These are phyloP conservation scores for Drosophila auraria DNA, from an alignment of 1,140 invertebrate species.

Conservation along the genomic window DNA sequence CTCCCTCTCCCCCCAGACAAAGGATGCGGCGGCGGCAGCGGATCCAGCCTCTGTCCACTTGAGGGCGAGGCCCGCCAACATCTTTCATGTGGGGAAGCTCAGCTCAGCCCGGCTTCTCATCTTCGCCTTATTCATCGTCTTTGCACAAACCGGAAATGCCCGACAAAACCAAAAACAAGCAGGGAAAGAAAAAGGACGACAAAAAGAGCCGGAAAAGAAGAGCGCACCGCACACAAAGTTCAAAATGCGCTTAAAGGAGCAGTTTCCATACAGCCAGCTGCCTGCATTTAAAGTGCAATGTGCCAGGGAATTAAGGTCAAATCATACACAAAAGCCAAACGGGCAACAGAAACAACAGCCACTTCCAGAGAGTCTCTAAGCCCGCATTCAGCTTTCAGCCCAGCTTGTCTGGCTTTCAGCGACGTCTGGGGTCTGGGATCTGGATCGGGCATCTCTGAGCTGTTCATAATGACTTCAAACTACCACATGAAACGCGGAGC, in stretches of 20 bases:
- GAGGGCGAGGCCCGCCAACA: slow-evolving; percentile 35
- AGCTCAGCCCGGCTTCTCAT: slow-evolving; percentile 33
- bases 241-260: slow-evolving; percentile 68
- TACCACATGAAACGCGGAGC: too few species aligned
- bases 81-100: slow-evolving; percentile 32
- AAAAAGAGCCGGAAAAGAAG: slow-evolving; percentile 6
- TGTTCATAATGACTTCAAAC: slow-evolving; percentile 41
- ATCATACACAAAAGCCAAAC: slow-evolving; percentile 57
- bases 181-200: neutral
- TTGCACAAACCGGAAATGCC: slow-evolving; percentile 71
- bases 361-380: slow-evolving; percentile 17
- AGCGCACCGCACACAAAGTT: slow-evolving; percentile 53
- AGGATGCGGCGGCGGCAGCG: slow-evolving; percentile 36
- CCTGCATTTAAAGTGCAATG: slow-evolving; percentile 73
- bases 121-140: slow-evolving; percentile 43
- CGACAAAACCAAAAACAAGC: slow-evolving; percentile 42
- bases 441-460: slow-evolving; percentile 2
- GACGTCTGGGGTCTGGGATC: slow-evolving; percentile 28
- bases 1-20: slow-evolving; percentile 47
- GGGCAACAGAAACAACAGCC: neutral
- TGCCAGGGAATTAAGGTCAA: slow-evolving; percentile 80
- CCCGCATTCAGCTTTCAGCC: slow-evolving; percentile 27
- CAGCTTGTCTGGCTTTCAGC: slow-evolving; percentile 31
- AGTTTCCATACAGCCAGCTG: slow-evolving; percentile 19
- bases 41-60: slow-evolving; percentile 34